These are phyloP conservation scores for Eupithecia exiguata DNA, from an alignment of 2,888 invertebrate genomes.

Conservation along the genomic window DNA sequence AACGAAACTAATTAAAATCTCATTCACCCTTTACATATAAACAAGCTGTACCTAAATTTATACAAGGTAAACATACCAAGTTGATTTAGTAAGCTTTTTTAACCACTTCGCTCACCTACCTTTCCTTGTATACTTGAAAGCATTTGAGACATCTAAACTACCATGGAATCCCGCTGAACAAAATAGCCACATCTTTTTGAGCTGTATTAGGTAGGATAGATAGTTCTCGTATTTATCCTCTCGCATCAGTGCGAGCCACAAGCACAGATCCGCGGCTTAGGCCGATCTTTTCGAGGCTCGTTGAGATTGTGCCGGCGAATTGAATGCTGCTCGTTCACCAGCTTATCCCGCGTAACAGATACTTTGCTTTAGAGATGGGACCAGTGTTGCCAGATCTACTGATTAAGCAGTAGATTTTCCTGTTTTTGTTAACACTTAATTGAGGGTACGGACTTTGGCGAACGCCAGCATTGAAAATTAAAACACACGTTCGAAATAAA, in stretches of 20 bases:
- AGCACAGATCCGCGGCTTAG: conserved; percentile 56
- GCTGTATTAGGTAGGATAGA: not conserved
- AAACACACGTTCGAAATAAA: no score
- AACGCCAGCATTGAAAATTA: no score
- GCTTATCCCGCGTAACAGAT: conserved; percentile 72
- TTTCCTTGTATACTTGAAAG: not conserved
- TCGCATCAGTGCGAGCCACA: conserved; percentile 16
- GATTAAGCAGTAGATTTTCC: no score
- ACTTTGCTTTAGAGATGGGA: conserved; percentile 49
- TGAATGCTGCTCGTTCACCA: conserved; percentile 71
- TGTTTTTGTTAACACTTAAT: no score
- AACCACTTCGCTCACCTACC: no score
- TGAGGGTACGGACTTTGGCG: no score
- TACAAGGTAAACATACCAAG: not conserved
- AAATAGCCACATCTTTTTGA: not conserved
- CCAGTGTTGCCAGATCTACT: no score
- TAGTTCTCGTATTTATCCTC: conserved; percentile 26
- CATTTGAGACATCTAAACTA: not conserved
- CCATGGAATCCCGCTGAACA: not conserved
- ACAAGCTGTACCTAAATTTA: not conserved
- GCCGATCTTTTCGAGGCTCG: conserved; percentile 66
- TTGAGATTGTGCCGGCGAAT: conserved; percentile 68
- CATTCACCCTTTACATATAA: not conserved
- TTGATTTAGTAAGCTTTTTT: not conserved
- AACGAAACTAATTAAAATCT: not conserved